Evolutionary conservation across 2,888 invertebrate genomes (phyloP), one percentile per base, ranked within the genome.

Genomic region (Leucophenga montana): DNA sequence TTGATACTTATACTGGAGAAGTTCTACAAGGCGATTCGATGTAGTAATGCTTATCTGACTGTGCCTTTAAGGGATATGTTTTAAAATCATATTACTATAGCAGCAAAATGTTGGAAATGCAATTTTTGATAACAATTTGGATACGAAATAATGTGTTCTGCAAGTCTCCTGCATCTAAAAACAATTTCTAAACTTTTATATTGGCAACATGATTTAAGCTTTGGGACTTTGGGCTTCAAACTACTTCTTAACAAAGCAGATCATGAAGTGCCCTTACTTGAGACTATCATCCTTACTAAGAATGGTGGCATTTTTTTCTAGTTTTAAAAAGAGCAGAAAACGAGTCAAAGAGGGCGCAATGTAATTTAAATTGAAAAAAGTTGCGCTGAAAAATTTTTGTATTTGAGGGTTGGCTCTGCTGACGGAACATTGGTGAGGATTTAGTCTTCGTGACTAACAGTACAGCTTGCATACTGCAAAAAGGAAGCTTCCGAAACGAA

Each of bases 291-390:
- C 4, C n/a, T 46, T 46, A 13, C n/a, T 6, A 46, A 13, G 6
- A 46, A 46, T 46, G 46, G 3, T 46, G 46, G 3, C 13, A n/a
- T 46, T 46, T 46, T 4, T 46, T 14, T 46, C n/a, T 46, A 6
- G n/a, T 14, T 1, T 4, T 14, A 46, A 6, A 46, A 46, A 46
- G 8, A 46, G n/a, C 27, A 4, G n/a, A 46, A 46, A 46, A 46
- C 8, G 31, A 22, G 33, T 59, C 33, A 33, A 16, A 11, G 5
- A n/a, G 33, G 16, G 39, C 44, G 44, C 62, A 64, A 64, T 48
- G 20, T 33, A 46, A 57, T 39, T 39, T n/a, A 57, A 64, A 64
- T 64, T 64, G 62, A 48, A 64, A 64, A 46, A 46, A 62, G 62
- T 62, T 62, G 62, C 62, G 62, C 46, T 64, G 46, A 22, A 48